Evolutionary conservation across 2,888 invertebrate species (phyloP), one percentile per base, ranked within the genome.

Genomic region (Oscheius sp.): DNA sequence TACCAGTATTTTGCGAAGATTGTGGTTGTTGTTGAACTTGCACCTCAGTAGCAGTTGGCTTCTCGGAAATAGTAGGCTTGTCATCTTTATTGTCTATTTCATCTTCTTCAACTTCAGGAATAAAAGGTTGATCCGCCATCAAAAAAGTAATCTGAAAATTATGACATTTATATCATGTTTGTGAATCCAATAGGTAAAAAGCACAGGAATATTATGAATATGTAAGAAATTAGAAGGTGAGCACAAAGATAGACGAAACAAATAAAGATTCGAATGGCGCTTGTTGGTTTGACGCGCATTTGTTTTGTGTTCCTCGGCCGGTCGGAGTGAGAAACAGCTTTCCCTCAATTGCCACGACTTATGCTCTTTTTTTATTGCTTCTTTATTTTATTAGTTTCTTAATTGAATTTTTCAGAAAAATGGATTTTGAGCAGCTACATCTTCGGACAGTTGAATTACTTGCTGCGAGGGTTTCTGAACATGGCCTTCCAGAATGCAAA

Each of bases 401-500:
- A 29, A 3, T 18, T 59, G 0, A 6, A 21, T 61, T 21, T 61
- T 61, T 45, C 45, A 61, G 43, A 18, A 29, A 45, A n/a, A 83
- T 83, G 83, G 83, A 81, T n/a, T 66, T 81, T 18, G 81, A 83
- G 55, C 78, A 70, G 63, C 70, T 77, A 21, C 69, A 80, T 27
- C 66, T 80, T 29, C 75, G 70, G 59, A 81, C 83, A 12, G 79
- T 80, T 27, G 79, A 80, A 29, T 63, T 83, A 16, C 56, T 83
- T 12, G 79, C 79, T 3, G 73, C 74, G 9, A 79, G 69, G 56
- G 76, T 72, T 2, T 72, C 75, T 9, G 66, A 61, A 7, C 78
- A 73, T 66, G 83, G 81, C 1, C 58, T 81, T 1, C 81, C 81
- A 3, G 69, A 70, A 27, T 16, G 23, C n/a, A 58, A 66, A 1